Evolutionary conservation across 1,140 invertebrate species (phyloP).

Genomic region (Conus ventricosus): DNA sequence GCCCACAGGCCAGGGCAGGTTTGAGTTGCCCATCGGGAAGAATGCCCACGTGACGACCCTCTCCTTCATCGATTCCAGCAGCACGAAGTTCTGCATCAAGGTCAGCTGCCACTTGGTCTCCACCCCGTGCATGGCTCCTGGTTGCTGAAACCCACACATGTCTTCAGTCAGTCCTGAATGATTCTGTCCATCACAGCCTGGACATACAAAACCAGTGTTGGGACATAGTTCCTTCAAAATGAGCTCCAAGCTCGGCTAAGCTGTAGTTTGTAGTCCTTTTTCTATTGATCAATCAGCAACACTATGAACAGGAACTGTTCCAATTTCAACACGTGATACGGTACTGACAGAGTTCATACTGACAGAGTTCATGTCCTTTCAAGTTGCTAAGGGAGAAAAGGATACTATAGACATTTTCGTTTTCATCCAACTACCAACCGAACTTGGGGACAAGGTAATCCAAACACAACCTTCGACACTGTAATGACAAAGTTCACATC

Average conservation of each 20-base stretch:
- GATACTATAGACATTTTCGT: too few relatives aligned
- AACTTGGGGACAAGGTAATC: too few relatives aligned
- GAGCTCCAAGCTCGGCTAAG: neutral
- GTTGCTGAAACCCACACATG: conserved; percentile 52
- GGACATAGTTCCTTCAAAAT: neutral
- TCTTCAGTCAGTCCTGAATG: neutral
- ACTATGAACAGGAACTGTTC: too few relatives aligned
- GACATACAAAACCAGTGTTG: neutral
- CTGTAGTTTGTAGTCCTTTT: neutral
- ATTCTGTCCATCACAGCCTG: neutral
- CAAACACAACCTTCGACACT: too few relatives aligned
- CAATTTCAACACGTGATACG: too few relatives aligned
- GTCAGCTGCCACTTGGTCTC: conserved; percentile 67
- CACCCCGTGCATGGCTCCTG: conserved; percentile 57
- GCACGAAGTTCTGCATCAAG: conserved; percentile 54
- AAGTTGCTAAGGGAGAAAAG: too few relatives aligned
- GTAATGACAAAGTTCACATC: too few relatives aligned
- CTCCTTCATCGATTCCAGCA: conserved; percentile 63
- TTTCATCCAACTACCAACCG: too few relatives aligned
- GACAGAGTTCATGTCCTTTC: too few relatives aligned
- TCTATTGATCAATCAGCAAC: neutral
- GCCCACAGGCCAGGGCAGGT: conserved; percentile 60
- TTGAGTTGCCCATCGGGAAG: conserved; percentile 64
- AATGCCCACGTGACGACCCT: conserved; percentile 60
- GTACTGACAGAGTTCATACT: too few relatives aligned